Base-by-base conservation (phyloP, 2,888 invertebrate species). In the Celastrina argiolus region DNA sequence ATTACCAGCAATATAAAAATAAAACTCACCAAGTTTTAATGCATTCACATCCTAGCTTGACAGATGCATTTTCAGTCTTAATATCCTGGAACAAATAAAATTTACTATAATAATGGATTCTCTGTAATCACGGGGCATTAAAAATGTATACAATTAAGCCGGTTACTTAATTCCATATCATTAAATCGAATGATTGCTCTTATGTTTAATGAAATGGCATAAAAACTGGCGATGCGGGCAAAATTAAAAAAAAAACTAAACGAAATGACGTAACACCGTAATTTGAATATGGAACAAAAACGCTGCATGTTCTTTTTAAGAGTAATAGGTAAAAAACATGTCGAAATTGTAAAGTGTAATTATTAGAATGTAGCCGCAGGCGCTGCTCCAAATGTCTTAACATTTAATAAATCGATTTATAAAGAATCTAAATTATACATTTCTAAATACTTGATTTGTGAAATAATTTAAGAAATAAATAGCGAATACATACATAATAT, bases 281-380 rank as follows among this genome's bases (percentile, higher is more conserved):
- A 90, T 89, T 89, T 88, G 85, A 87, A 88, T 84, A 87, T 87
- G 81, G 85, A 84, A 84, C 76, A 76, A 79, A 78, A 82, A 84
- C 5, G 36, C 12, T 36, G 22, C 22, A 61, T 39, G 36, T 22
- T 39, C 34, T 39, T 61, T 18, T 59, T 31, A 59, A 59, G 31
- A 36, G 8, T 61, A 36, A 36, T 36, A 18, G 61, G 36, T 61
- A 61, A 61, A 59, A 59, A 59, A 59, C 59, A 59, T 59, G 34
- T 34, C 59, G 59, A 59, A 59, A 59, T 34, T 59, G 59, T 59
- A 59, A 51, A 58, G 31, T 59, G 59, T 59, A 59, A 34, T 34
- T 22, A 34, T 31, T 34, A 59, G 16, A 59, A 31, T 59, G 31
- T 59, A 59, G 59, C 59, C 59, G 16, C 31, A 34, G 34, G 59